Evolutionary conservation across 2,888 invertebrate genomes (phyloP), one percentile per base, ranked within the genome.

Genomic region (Hololepta plana): DNA sequence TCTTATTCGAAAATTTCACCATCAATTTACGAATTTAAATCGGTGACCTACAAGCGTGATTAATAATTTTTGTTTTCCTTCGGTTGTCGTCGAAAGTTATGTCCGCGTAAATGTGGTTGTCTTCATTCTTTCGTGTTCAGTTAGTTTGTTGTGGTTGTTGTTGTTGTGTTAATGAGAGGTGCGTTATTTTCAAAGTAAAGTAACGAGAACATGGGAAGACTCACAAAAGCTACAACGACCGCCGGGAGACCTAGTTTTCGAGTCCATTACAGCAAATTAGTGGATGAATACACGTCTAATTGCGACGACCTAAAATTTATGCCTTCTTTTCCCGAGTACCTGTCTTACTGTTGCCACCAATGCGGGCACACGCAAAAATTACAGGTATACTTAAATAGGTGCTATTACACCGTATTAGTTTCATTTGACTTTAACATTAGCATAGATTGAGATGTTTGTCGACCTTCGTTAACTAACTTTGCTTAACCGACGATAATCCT

Each of bases 321-420:
- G 50, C 61, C 63, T 20, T 53, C 58, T 14, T 43, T 63, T 31
- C 61, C 63, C 37, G 63, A 65, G 40, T 64, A 62, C 44, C 51
- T 66, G 44, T 64, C 64, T 29, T 66, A 65, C 45, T 64, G 63
- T 40, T 67, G 67, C 48, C 60, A 61, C 42, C 62, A 62, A 40
- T 67, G 67, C 41, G 66, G 67, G 32, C 65, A 66, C 48, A 60
- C 59, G 42, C 66, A 66, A 44, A 62, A 63, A 44, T 44, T 66
- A 35, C 58, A 64, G 62, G 65, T 64, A 55, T 52, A 13, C 9
- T 19, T 16, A 10, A 12, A 23, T n/a, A n/a, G n/a, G n/a, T n/a
- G n/a, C n/a, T n/a, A n/a, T n/a, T n/a, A n/a, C n/a, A n/a, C n/a
- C n/a, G n/a, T n/a, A n/a, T n/a, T n/a, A n/a, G n/a, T n/a, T n/a